Evolutionary conservation across 37 sponge, comb jelly and placozoan species (phyloP).

Genomic region (Bolinopsis microptera): DNA sequence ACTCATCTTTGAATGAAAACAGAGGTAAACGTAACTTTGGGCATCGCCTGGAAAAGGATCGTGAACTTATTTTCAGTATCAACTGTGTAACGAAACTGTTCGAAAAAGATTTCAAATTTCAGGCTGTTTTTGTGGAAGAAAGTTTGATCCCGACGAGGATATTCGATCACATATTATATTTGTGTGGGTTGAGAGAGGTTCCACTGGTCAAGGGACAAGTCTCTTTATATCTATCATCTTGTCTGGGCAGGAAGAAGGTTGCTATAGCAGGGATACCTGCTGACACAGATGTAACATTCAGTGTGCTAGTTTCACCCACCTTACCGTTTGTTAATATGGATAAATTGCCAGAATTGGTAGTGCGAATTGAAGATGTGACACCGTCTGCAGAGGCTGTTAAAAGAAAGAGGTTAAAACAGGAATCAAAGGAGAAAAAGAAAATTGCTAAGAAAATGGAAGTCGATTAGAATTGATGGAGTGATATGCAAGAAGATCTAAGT

Average conservation of each 20-base stretch:
- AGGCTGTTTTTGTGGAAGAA: slow-evolving; percentile 25
- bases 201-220: neutral
- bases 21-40: slow-evolving; percentile 12
- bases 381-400: neutral
- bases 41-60: slow-evolving; percentile 8
- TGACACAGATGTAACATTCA: neutral
- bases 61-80: slow-evolving; percentile 42
- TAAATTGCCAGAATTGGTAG: neutral
- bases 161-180: slow-evolving; percentile 30
- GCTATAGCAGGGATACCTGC: slow-evolving; percentile 8
- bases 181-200: neutral
- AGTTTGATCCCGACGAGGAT: neutral
- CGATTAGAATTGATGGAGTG: neutral
- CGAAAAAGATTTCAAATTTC: neutral
- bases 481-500: neutral
- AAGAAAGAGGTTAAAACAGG: neutral
- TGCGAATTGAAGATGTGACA: neutral
- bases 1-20: neutral
- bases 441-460: neutral
- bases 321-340: neutral
- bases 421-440: slow-evolving; percentile 17
- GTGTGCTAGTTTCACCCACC: neutral
- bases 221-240: neutral
- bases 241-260: slow-evolving; percentile 38
- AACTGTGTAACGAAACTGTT: slow-evolving; percentile 35